These are phyloP conservation scores for Forbesichthys papilliferus DNA, from an alignment of 2,113 vertebrate species.

Conservation along the genomic window DNA sequence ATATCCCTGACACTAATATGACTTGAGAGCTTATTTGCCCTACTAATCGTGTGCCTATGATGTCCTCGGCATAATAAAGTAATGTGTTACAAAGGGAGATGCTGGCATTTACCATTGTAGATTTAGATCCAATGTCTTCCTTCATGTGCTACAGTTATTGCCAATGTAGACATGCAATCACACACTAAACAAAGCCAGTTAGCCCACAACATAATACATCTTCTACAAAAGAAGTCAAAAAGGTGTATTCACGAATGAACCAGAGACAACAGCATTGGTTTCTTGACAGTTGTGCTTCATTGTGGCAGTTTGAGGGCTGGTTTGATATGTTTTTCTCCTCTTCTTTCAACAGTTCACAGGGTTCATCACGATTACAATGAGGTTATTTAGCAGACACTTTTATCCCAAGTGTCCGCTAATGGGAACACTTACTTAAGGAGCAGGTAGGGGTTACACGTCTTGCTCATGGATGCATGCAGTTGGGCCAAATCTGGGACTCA, in stretches of 20 bases:
- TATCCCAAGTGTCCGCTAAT: background rate
- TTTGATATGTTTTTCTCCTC: constrained; percentile 61
- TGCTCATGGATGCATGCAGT: too few species aligned
- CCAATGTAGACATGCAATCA: constrained; percentile 8
- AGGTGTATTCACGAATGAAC: constrained; percentile 27
- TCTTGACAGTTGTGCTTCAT: constrained; percentile 48
- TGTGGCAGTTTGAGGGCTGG: constrained; percentile 61
- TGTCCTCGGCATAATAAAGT: constrained; percentile 16
- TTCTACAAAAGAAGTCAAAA: constrained; percentile 50
- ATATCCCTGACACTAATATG: constrained; percentile 39
- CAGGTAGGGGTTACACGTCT: too few species aligned
- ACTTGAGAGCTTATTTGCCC: constrained; percentile 41
- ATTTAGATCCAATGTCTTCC: constrained; percentile 7
- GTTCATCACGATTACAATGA: constrained; percentile 4
- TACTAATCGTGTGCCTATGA: constrained; percentile 46
- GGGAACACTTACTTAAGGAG: too few species aligned
- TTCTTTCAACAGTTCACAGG: constrained; percentile 32
- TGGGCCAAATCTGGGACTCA: too few species aligned
- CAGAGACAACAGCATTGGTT: constrained; percentile 50
- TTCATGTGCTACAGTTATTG: constrained; percentile 48
- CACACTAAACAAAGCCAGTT: constrained; percentile 5
- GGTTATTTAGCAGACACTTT: background rate
- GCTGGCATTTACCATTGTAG: constrained; percentile 36
- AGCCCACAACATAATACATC: constrained; percentile 40
- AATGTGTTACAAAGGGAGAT: constrained; percentile 20